These are phyloP conservation scores for Ctenosaura bakeri DNA, from an alignment of 2,797 vertebrate species.

Conservation along the genomic window DNA sequence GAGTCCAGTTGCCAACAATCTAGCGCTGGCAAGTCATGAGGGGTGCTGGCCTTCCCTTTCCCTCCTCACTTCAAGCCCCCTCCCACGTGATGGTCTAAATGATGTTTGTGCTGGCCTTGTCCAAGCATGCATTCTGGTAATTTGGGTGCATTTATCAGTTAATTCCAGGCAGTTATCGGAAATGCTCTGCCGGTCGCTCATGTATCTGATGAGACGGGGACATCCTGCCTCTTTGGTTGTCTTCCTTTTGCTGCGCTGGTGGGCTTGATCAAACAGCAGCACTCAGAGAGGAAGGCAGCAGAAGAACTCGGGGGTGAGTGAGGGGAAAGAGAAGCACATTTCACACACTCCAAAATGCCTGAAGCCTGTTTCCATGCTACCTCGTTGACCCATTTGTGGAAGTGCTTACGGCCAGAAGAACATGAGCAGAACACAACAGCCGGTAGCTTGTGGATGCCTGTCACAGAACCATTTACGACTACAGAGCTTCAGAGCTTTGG, in stretches of 20 bases:
- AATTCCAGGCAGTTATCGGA: conserved; percentile 16
- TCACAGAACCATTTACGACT: not conserved
- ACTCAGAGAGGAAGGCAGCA: not conserved
- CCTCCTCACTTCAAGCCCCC: not conserved
- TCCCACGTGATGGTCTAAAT: not conserved
- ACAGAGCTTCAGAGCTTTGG: no score
- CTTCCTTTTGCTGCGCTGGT: not conserved
- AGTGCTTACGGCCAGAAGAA: not conserved
- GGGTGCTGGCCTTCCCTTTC: not conserved
- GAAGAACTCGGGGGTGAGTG: rapidly evolving
- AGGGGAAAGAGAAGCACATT: not conserved
- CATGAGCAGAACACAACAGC: not conserved
- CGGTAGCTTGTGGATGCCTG: not conserved
- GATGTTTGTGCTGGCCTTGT: not conserved
- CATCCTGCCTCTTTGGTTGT: not conserved
- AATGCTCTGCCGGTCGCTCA: not conserved
- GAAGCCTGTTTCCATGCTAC: not conserved
- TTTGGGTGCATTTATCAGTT: conserved; percentile 9
- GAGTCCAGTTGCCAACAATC: not conserved
- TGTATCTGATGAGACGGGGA: not conserved
- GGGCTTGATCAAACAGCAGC: not conserved
- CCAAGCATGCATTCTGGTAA: not conserved
- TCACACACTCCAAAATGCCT: not conserved
- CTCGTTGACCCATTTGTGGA: not conserved
- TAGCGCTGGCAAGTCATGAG: not conserved